phyloP scores from a whole-genome alignment of 2,888 invertebrate species.

The Limnephilus rhombicus region DNA sequence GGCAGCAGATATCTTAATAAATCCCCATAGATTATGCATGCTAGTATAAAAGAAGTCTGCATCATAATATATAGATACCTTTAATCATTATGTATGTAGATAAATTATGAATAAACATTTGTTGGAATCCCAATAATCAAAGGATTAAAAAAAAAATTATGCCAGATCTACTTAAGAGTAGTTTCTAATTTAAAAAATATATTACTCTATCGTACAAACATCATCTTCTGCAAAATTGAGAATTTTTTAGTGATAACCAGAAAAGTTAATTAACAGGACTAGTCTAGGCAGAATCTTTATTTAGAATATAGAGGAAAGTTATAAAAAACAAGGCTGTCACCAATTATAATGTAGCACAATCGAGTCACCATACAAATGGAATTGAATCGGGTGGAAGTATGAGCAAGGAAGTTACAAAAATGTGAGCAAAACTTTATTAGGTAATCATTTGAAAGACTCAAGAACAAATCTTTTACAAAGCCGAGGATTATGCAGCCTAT shows the following conservation, averaged over 20 bases:
- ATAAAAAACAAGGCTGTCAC: neutral
- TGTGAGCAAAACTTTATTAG: neutral
- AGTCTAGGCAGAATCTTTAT: neutral
- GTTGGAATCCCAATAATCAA: neutral
- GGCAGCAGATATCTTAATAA: neutral
- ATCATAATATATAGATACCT: neutral
- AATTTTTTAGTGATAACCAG: neutral
- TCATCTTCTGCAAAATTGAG: neutral
- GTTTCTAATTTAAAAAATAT: neutral
- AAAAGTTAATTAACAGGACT: neutral
- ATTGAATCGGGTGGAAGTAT: neutral
- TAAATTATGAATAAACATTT: neutral
- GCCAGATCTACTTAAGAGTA: neutral
- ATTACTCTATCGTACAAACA: neutral
- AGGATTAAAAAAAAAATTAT: neutral
- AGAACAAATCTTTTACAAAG: neutral
- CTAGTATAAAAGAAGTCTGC: neutral
- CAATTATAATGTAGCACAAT: neutral
- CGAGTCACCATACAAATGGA: neutral
- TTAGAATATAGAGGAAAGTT: neutral
- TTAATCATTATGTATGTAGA: neutral
- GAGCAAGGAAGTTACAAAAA: neutral
- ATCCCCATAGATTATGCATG: neutral
- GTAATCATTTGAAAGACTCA: neutral
- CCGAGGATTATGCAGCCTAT: neutral